Evolutionary conservation across 2,113 vertebrate genomes (phyloP).

Genomic region (Rousettus leschenaultii): DNA sequence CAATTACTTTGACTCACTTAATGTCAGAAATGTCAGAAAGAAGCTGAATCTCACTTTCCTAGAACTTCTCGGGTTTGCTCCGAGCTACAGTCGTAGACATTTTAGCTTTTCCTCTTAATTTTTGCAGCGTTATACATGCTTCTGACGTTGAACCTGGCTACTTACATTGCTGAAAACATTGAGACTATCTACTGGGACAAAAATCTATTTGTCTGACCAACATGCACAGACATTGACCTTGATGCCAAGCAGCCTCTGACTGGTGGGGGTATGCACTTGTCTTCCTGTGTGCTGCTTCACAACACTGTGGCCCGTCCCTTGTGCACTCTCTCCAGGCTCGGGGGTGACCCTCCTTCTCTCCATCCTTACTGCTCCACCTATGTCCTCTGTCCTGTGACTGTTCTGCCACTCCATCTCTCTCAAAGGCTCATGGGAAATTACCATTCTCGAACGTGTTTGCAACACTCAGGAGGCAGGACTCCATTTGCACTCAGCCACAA

Average conservation of each 20-base stretch:
- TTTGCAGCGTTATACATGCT: background rate
- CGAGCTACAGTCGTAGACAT: accelerated
- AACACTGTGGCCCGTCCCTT: too few relatives aligned
- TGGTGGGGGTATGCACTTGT: background rate
- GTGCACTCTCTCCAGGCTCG: background rate
- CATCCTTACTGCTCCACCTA: background rate
- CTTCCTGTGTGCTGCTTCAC: background rate
- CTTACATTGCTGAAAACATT: background rate
- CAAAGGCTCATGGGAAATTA: background rate
- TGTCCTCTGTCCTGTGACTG: background rate
- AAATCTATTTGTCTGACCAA: background rate
- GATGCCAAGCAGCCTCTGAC: background rate
- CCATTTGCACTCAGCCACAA: background rate
- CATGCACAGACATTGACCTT: background rate
- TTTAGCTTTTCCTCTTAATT: background rate
- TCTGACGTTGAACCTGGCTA: background rate
- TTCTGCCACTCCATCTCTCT: background rate
- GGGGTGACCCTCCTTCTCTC: background rate
- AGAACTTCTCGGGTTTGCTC: background rate
- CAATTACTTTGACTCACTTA: background rate
- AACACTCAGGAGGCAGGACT: background rate
- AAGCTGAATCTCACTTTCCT: background rate
- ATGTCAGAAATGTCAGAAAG: background rate
- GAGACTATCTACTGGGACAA: background rate
- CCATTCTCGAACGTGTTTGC: background rate